phyloP scores from a whole-genome alignment of 2,113 vertebrate genomes.

The Scomber scombrus region DNA sequence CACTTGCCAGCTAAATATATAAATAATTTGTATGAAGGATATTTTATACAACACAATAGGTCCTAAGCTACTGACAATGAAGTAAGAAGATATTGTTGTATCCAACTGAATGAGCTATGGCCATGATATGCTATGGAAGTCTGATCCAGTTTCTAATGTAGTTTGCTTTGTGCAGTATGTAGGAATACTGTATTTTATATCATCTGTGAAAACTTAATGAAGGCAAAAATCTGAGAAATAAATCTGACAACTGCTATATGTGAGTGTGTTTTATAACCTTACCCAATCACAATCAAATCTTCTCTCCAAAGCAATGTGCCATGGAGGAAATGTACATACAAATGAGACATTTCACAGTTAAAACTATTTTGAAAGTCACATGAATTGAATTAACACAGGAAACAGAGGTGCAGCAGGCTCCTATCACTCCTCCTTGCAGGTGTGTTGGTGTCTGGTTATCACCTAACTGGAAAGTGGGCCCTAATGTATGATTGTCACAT shows the following conservation, averaged over 20 bases:
- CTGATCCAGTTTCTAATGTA: neutral
- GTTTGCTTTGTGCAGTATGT: conserved; percentile 10
- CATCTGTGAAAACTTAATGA: conserved; percentile 63
- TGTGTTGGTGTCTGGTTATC: neutral
- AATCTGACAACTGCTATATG: conserved; percentile 45
- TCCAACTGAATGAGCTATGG: conserved; percentile 12
- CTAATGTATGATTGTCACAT: neutral
- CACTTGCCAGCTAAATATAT: conserved; percentile 28
- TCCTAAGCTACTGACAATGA: conserved; percentile 13
- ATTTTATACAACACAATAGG: conserved; percentile 9
- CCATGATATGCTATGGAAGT: conserved; percentile 2
- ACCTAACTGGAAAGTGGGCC: neutral
- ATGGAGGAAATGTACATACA: no score
- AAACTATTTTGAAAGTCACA: no score
- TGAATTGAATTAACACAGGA: neutral
- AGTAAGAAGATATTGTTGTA: neutral
- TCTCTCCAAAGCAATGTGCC: no score
- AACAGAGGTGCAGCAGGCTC: neutral
- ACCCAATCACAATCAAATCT: neutral
- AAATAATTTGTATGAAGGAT: conserved; percentile 65
- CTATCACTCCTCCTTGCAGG: neutral
- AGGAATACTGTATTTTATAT: conserved; percentile 34
- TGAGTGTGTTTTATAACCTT: conserved; percentile 1
- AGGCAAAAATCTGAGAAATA: conserved; percentile 66
- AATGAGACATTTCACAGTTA: no score